Conservation (phyloP, 2,113 vertebrate genomes). For the Eudorcas thomsonii region DNA sequence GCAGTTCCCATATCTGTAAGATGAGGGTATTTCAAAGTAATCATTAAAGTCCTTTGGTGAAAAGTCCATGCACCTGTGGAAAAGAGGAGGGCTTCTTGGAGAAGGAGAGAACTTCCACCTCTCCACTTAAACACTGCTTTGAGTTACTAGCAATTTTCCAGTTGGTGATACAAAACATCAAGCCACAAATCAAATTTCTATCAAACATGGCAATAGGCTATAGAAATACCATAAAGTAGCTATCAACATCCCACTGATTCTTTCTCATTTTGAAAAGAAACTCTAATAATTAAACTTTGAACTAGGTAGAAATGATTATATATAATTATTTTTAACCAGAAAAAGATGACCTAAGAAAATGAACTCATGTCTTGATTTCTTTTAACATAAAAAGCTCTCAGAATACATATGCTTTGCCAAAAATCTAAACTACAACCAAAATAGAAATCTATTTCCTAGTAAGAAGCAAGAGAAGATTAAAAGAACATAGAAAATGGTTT, state of each 20-base stretch:
- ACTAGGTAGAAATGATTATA: background rate
- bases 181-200: background rate
- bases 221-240: background rate
- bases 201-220: background rate
- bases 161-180: background rate
- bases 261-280: background rate
- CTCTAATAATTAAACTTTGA: background rate
- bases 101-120: background rate
- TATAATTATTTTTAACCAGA: background rate
- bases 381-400: background rate
- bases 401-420: background rate
- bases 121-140: background rate
- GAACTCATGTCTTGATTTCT: background rate
- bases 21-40: background rate
- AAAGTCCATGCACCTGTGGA: background rate
- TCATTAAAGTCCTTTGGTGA: background rate
- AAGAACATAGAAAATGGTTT: background rate
- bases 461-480: background rate
- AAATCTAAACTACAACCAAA: conserved; percentile 21
- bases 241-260: background rate
- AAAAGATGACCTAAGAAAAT: background rate
- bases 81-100: background rate
- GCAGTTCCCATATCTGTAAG: background rate
- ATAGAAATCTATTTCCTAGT: conserved; percentile 21
- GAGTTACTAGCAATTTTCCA: background rate